Percentiles rank a stretch among this genome's conserved stretches.
Conservation (phyloP, 2,113 vertebrate species). For the Pelobates fuscus region DNA sequence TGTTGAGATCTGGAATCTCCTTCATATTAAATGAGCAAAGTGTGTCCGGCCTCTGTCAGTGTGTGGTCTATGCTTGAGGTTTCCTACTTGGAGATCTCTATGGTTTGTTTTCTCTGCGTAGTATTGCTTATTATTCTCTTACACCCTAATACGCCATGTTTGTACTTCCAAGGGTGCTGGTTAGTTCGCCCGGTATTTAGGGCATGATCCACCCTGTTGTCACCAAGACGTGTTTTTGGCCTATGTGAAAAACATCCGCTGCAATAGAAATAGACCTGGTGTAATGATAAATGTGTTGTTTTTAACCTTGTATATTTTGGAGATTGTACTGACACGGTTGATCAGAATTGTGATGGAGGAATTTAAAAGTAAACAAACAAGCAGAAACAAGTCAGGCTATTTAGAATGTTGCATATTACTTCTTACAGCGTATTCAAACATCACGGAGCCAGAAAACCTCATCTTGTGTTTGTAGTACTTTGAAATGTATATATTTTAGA, state of each 20-base stretch:
- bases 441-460: background rate
- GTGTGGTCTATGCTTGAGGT: slow-evolving; percentile 16
- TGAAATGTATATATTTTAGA: background rate
- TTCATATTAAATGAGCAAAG: too few species aligned
- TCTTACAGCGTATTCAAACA: slow-evolving; percentile 1
- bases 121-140: background rate
- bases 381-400: slow-evolving; percentile 32
- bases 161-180: background rate
- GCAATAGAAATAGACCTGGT: background rate
- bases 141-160: background rate
- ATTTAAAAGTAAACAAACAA: slow-evolving; percentile 50
- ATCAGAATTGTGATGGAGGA: slow-evolving; percentile 34
- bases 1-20: too few species aligned
- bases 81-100: background rate
- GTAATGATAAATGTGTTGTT: too few species aligned
- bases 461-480: background rate
- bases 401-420: slow-evolving; percentile 2
- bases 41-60: background rate
- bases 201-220: background rate
- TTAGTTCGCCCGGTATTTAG: slow-evolving; percentile 8
- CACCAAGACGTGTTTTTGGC: too few species aligned
- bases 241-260: background rate
- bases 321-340: slow-evolving; percentile 27
- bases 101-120: background rate
- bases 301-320: slow-evolving; percentile 30